Conservation (phyloP, 2,797 vertebrate genomes). For the Arctocebus calabarensis region DNA sequence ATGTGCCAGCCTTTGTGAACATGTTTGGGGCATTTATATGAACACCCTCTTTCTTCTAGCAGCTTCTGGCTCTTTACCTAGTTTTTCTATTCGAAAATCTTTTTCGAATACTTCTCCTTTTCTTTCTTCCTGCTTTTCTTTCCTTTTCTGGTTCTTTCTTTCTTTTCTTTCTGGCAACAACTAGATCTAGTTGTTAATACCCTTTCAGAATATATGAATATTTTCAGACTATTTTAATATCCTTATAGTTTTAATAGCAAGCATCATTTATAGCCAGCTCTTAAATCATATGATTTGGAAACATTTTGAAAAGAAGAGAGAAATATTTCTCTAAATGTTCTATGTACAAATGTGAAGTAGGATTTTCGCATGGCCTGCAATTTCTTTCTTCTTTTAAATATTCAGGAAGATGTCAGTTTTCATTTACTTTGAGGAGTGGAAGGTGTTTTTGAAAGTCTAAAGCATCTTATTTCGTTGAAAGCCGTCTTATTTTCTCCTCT, state of each 20-base stretch:
- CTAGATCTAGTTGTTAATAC: background rate
- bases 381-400: background rate
- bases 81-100: background rate
- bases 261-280: background rate
- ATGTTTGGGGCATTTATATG: background rate
- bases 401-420: conserved; percentile 15
- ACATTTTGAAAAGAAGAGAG: background rate
- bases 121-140: background rate
- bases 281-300: background rate
- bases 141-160: background rate
- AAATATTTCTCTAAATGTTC: background rate
- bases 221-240: background rate
- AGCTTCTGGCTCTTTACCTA: background rate
- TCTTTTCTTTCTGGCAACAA: background rate
- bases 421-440: background rate
- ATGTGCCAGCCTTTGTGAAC: background rate
- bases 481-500: background rate
- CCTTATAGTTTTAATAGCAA: background rate
- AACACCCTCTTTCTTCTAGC: background rate
- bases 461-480: background rate
- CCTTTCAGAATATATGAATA: background rate
- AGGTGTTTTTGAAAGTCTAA: background rate
- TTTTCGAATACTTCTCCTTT: background rate
- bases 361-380: background rate
- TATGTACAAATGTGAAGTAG: background rate